A percentile compares a stretch with the other conserved stretches of the same genome.
Evolutionary conservation across 2,797 vertebrate species (phyloP).

Genomic region (Denticeps clupeoides): DNA sequence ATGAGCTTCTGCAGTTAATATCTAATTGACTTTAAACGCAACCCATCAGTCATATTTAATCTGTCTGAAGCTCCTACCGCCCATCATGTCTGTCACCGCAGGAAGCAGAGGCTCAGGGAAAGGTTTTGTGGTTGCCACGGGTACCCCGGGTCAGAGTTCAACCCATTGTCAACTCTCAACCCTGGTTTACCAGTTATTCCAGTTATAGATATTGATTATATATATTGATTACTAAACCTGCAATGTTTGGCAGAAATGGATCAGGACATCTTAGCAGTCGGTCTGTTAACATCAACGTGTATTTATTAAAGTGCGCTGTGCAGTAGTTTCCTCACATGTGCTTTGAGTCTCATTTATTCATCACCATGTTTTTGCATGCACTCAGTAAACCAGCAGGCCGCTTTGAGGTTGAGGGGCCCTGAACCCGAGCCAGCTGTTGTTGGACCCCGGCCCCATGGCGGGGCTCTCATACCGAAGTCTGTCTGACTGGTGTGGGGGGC

Average conservation of each 20-base stretch:
- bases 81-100: conserved; percentile 5
- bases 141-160: conserved; percentile 9
- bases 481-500: conserved; percentile 39
- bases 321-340: no score
- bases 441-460: conserved; percentile 22
- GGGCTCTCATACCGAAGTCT: conserved; percentile 49
- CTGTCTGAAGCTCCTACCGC: not conserved
- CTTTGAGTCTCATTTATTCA: conserved; percentile 2
- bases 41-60: no score
- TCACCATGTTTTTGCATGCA: conserved; percentile 1
- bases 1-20: no score
- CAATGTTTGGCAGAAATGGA: no score
- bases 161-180: conserved; percentile 19
- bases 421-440: conserved; percentile 22
- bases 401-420: conserved; percentile 18
- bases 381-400: conserved; percentile 7
- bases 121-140: conserved; percentile 19
- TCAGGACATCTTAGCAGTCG: no score
- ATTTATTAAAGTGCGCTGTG: no score
- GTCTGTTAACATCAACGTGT: no score
- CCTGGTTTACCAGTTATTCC: not conserved
- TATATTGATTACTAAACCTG: no score
- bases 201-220: no score
- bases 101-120: conserved; percentile 4
- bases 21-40: no score